Percentiles rank a stretch among this genome's conserved stretches.
Conservation (phyloP, 2,888 invertebrate species). For the Drosophila pseudotakahashii region DNA sequence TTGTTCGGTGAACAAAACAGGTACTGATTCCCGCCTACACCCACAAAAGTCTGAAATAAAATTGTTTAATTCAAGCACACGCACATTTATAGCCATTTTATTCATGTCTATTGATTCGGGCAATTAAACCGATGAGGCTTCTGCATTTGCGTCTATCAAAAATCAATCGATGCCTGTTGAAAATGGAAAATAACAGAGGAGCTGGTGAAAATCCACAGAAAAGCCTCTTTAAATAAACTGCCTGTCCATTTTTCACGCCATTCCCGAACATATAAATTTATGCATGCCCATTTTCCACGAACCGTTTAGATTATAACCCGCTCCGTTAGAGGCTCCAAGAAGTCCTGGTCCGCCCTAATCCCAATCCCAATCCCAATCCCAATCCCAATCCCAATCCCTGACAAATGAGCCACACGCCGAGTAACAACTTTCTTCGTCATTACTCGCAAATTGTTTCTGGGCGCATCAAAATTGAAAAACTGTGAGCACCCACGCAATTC, state of each 20-base stretch:
- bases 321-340: background rate
- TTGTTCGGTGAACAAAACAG: constrained; percentile 15
- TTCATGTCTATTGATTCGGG: constrained; percentile 56
- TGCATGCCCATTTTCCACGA: constrained; percentile 67
- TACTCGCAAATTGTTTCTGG: constrained; percentile 76
- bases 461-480: constrained; percentile 53
- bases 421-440: constrained; percentile 80
- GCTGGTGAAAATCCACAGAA: constrained; percentile 15
- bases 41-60: constrained; percentile 4
- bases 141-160: constrained; percentile 31
- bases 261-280: constrained; percentile 60
- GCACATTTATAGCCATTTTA: constrained; percentile 43
- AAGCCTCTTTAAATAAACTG: constrained; percentile 38
- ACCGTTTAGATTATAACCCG: constrained; percentile 64
- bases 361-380: constrained; percentile 74
- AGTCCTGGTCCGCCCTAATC: constrained; percentile 16
- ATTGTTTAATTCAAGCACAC: constrained; percentile 6
- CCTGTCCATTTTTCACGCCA: constrained; percentile 55
- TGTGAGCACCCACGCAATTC: constrained; percentile 43
- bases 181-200: constrained; percentile 27
- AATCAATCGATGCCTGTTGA: constrained; percentile 55
- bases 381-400: constrained; percentile 68
- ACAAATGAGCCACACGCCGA: constrained; percentile 79
- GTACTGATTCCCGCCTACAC: constrained; percentile 15
- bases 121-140: constrained; percentile 21